Evolutionary conservation across 2,113 vertebrate species (phyloP).

Genomic region (Martes martes): DNA sequence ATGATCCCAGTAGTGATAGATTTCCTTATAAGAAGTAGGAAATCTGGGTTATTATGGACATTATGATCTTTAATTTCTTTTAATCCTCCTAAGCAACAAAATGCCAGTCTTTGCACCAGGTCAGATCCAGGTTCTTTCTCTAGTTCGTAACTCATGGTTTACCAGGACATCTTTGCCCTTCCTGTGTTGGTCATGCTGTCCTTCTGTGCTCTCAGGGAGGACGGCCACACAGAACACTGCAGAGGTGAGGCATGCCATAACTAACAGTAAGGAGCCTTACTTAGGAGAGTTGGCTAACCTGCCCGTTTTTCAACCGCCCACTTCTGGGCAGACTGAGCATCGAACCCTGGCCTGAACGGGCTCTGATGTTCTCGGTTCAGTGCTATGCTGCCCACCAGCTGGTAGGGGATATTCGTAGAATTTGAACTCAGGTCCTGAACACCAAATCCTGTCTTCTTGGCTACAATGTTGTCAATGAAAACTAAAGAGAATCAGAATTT

Average conservation of each 20-base stretch:
- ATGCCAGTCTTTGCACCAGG: neutral
- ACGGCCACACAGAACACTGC: neutral
- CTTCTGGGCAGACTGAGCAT: neutral
- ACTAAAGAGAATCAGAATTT: neutral
- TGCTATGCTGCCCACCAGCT: neutral
- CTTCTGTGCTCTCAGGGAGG: neutral
- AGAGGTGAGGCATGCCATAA: neutral
- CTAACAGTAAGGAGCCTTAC: neutral
- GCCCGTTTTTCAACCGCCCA: neutral
- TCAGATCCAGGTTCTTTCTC: neutral
- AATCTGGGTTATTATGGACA: neutral
- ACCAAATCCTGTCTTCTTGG: neutral
- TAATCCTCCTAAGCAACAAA: neutral
- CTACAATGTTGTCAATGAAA: neutral
- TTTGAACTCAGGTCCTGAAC: neutral
- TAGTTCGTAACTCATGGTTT: neutral
- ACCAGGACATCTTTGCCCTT: neutral
- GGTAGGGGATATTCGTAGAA: neutral
- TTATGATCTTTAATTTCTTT: neutral
- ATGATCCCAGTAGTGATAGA: neutral
- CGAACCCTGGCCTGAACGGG: neutral
- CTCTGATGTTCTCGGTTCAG: neutral
- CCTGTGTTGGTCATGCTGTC: neutral
- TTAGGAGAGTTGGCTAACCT: neutral
- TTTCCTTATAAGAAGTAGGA: neutral